Conservation (phyloP, 1,140 invertebrate species). For the Penaeus chinensis region DNA sequence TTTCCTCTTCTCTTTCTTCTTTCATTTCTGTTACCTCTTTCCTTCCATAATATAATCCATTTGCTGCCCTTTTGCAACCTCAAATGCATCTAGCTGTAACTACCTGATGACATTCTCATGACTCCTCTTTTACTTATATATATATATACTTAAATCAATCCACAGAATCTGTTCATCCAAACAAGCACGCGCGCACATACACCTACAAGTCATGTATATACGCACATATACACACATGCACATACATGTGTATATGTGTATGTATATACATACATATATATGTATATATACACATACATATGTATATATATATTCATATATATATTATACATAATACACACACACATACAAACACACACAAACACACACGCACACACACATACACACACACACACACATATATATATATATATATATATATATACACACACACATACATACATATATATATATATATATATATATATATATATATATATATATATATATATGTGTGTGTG, state of each 20-base stretch:
- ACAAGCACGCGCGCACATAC: constrained; percentile 14
- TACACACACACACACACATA: constrained; percentile 23
- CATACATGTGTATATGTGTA: constrained; percentile 33
- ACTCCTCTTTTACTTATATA: too few relatives aligned
- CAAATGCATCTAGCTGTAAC: too few relatives aligned
- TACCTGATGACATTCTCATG: too few relatives aligned
- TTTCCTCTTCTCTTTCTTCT: too few relatives aligned
- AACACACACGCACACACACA: constrained; percentile 13
- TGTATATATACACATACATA: neutral
- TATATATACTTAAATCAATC: too few relatives aligned
- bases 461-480: neutral
- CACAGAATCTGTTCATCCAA: too few relatives aligned
- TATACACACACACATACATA: constrained; percentile 14
- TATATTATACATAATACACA: neutral
- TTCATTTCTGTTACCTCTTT: too few relatives aligned
- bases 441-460: constrained; percentile 20
- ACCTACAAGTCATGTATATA: constrained; percentile 2
- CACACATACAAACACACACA: neutral
- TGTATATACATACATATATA: constrained; percentile 8
- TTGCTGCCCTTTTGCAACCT: too few relatives aligned
- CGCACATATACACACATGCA: constrained; percentile 7
- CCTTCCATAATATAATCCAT: too few relatives aligned
- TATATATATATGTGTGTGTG: constrained; percentile 6
- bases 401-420: constrained; percentile 37
- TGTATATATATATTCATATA: neutral